Evolutionary conservation across 2,888 invertebrate species (phyloP).

Genomic region (Cosmopolites sordidus): DNA sequence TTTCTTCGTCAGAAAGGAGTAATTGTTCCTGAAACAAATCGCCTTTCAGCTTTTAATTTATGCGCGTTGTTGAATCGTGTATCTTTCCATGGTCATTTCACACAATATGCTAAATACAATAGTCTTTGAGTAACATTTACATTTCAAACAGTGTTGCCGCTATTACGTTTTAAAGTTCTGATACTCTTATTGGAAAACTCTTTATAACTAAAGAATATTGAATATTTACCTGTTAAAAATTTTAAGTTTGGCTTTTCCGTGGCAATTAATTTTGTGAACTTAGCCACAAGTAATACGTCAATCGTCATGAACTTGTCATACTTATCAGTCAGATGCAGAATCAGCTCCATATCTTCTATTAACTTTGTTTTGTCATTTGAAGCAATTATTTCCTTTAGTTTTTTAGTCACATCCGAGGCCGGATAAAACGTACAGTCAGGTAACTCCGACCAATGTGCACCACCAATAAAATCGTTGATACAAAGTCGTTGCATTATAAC

Average conservation of each 20-base stretch:
- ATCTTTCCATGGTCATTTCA: too few relatives aligned
- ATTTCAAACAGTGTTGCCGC: too few relatives aligned
- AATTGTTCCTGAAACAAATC: too few relatives aligned
- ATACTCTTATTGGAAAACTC: too few relatives aligned
- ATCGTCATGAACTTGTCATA: constrained; percentile 13
- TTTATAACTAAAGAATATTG: not conserved
- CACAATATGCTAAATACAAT: too few relatives aligned
- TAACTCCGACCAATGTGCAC: constrained; percentile 53
- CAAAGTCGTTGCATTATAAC: constrained; percentile 56
- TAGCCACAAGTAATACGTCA: constrained; percentile 26
- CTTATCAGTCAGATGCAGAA: constrained; percentile 3
- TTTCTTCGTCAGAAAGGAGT: too few relatives aligned
- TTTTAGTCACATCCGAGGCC: constrained; percentile 9
- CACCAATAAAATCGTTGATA: constrained; percentile 54
- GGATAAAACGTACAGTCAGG: constrained; percentile 26
- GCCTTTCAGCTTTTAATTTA: too few relatives aligned
- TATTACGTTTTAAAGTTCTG: too few relatives aligned
- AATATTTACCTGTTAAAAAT: constrained; percentile 9
- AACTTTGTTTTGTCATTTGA: not conserved
- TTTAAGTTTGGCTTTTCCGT: constrained; percentile 13
- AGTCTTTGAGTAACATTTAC: too few relatives aligned
- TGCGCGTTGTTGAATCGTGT: too few relatives aligned
- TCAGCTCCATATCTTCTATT: not conserved
- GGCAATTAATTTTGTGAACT: constrained; percentile 22
- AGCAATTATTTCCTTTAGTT: not conserved